Conservation (phyloP, 2,113 vertebrate species). For the Ranitomeya imitator region DNA sequence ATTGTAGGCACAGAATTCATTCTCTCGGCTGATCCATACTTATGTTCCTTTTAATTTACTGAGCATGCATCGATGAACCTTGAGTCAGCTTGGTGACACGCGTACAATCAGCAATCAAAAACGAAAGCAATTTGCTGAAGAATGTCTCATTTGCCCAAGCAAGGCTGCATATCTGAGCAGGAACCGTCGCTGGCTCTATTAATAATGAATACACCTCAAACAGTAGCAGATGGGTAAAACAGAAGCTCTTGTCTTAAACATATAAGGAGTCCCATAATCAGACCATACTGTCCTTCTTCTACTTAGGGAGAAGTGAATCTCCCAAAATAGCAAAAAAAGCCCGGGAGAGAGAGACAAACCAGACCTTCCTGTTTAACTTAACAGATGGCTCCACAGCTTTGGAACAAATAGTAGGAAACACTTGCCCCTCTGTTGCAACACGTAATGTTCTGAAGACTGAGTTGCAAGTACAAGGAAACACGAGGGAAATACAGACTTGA, state of each 20-base stretch:
- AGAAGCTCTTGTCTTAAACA: conserved; percentile 72
- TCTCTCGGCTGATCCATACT: conserved; percentile 92
- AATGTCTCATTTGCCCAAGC: conserved; percentile 90
- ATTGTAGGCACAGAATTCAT: conserved; percentile 91
- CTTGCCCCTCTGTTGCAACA: conserved; percentile 70
- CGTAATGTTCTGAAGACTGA: conserved; percentile 64
- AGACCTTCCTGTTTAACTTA: conserved; percentile 85
- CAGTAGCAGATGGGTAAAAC: conserved; percentile 86
- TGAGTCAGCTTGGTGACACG: conserved; percentile 85
- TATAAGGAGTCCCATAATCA: conserved; percentile 71
- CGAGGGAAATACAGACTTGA: conserved; percentile 61
- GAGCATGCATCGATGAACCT: conserved; percentile 98
- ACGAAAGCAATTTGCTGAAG: conserved; percentile 85
- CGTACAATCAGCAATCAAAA: conserved; percentile 88
- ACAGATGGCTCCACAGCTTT: conserved; percentile 81
- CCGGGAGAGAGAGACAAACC: conserved; percentile 80
- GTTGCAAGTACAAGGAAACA: conserved; percentile 65
- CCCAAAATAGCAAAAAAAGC: conserved; percentile 78
- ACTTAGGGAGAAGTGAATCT: conserved; percentile 80
- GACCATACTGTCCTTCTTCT: conserved; percentile 66
- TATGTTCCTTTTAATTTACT: conserved; percentile 99
- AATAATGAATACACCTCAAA: conserved; percentile 95
- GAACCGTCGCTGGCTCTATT: conserved; percentile 84
- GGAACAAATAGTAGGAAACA: conserved; percentile 81
- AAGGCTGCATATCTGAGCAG: conserved; percentile 91